These are phyloP conservation scores for Hoplias malabaricus DNA, from an alignment of 2,113 vertebrate species.

Conservation along the genomic window DNA sequence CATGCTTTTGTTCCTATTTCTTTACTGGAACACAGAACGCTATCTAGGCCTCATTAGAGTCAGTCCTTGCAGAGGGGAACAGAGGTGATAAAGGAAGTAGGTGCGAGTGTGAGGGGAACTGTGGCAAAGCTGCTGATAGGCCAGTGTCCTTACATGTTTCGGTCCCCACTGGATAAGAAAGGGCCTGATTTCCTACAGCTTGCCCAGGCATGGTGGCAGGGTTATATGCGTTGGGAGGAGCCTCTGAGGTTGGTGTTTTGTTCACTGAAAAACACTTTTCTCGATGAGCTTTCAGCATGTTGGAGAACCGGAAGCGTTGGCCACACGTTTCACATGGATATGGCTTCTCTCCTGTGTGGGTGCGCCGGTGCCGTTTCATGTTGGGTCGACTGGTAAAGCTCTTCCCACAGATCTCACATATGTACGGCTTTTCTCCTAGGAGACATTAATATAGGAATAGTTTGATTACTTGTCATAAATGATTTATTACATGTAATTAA, in stretches of 20 bases:
- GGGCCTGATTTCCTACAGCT: conserved; percentile 40
- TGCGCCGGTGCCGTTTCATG: conserved; percentile 88
- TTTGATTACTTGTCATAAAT: too few species aligned
- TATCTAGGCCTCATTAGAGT: conserved; percentile 66
- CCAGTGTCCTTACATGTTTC: conserved; percentile 12
- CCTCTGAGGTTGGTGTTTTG: conserved; percentile 67
- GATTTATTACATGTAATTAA: too few species aligned
- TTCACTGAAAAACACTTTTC: conserved; percentile 85
- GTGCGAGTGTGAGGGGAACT: conserved; percentile 66
- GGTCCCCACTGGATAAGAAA: neutral
- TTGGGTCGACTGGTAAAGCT: conserved; percentile 89
- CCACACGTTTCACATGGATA: conserved; percentile 85
- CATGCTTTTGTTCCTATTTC: conserved; percentile 25
- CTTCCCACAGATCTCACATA: conserved; percentile 88
- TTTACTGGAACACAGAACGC: conserved; percentile 12
- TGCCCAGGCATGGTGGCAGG: conserved; percentile 37
- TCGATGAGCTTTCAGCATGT: conserved; percentile 89
- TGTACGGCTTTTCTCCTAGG: conserved; percentile 86
- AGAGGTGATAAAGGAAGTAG: conserved; percentile 68
- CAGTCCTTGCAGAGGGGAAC: conserved; percentile 69
- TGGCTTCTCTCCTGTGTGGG: conserved; percentile 86
- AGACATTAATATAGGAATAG: neutral
- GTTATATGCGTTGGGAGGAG: conserved; percentile 31
- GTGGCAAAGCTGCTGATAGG: conserved; percentile 60
- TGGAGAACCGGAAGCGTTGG: conserved; percentile 88